Conservation (phyloP, 2,113 vertebrate species). For the Capreolus pygargus region DNA sequence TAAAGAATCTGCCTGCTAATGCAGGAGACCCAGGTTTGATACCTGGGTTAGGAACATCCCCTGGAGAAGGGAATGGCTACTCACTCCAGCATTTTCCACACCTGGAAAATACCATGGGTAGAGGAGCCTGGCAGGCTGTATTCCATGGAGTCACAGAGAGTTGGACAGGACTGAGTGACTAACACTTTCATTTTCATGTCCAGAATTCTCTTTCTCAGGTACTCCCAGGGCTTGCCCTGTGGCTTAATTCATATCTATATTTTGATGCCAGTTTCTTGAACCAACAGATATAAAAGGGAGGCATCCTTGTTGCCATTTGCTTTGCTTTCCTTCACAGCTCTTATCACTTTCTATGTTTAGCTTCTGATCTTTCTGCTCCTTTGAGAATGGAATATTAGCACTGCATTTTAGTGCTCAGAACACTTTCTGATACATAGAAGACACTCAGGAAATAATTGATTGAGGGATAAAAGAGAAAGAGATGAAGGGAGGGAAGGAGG, state of each 20-base stretch:
- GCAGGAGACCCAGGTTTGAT: neutral
- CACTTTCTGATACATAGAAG: neutral
- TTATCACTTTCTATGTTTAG: neutral
- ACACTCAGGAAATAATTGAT: conserved; percentile 1
- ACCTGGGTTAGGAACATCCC: neutral
- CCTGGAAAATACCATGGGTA: neutral
- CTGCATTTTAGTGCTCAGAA: neutral
- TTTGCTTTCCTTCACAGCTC: neutral
- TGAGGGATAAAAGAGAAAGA: neutral
- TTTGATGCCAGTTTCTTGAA: neutral
- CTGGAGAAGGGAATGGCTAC: neutral
- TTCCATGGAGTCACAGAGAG: neutral
- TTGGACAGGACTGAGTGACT: neutral
- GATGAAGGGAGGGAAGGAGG: too few species aligned
- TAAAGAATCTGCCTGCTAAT: neutral
- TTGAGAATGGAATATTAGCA: neutral
- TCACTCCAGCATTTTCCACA: neutral
- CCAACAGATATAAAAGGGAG: neutral
- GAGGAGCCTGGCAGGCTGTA: neutral
- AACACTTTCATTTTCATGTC: neutral
- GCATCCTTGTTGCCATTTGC: neutral
- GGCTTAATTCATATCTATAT: neutral
- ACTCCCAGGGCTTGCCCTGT: neutral
- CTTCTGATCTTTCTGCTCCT: neutral
- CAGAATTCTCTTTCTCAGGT: neutral